Base-by-base conservation (phyloP, 2,113 vertebrate genomes). In the Rhinoptilus africanus region DNA sequence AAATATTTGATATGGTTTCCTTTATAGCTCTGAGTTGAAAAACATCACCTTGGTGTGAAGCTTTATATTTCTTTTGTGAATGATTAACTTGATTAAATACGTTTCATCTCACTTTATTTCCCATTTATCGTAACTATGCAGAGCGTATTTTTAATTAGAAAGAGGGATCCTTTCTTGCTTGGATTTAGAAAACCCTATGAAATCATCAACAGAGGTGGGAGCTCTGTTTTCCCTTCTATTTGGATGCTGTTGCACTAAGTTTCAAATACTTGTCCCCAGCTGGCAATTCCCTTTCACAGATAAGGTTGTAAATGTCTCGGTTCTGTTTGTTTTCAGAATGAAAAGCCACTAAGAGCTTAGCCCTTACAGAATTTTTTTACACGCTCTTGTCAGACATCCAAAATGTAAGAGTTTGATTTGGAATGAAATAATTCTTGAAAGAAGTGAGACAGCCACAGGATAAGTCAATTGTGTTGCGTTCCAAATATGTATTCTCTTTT, bases 11-110 rank as follows among this genome's bases (percentile, higher is more conserved):
- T 56, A 32, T 4, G 19, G 16, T 53, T 67, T 85, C 54, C 51
- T 73, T 57, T 64, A 19, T 45, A 68, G 45, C 62, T 30, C 28
- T 18, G 27, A 60, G 12, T 50, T 78, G 53, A 86, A 95, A 63
- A 69, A 35, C 12, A 26, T 79, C 11, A 45, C 77, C 30, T 92
- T 95, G 43, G 30, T 85, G 13, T 51, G n/a, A 78, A 89, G 41
- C 19, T 87, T 74, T 89, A 30, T 59, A 85, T 91, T 91, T 88
- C 85, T 94, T 63, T 75, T 68, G 72, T 93, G 94, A 92, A 87
- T 56, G 4, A 80, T 94, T 92, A 85, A 41, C 69, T 84, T 84
- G 86, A 97, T 95, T 93, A 97, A 92, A 96, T 68, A 57, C 37
- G 45, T 88, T 94, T 88, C 9, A 75, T 89, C 64, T 93, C 64